Evolutionary conservation across 2,797 vertebrate genomes (phyloP), one percentile per base, ranked within the genome.

Genomic region (Tangara arthus): DNA sequence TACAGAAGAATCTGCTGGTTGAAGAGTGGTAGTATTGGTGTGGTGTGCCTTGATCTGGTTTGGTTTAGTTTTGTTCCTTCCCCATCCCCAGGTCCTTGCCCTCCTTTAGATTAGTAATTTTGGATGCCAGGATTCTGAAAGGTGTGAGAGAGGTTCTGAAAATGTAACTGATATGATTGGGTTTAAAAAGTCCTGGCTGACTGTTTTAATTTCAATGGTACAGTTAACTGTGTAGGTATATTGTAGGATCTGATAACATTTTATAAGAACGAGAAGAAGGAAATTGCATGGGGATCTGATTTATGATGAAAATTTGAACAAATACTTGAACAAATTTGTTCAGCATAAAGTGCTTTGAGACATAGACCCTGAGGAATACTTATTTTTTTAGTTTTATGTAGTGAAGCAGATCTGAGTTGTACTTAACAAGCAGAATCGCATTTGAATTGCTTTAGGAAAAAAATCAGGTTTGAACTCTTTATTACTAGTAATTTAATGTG

Each of bases 371-470:
- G 37, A 92, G 44, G 53, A 81, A 73, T 80, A 71, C 79, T 87
- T 95, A 22, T 49, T 81, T 82, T 88, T 83, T 91, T 27, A 56
- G 9, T 92, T 96, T 94, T 82, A 80, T 90, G 56, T 55, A 87
- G 52, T 41, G 52, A 94, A 94, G 26, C 9, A 83, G 41, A 92
- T 96, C 83, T 71, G 41, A 94, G 77, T 59, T 86, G 11, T 93
- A 78, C 22, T 89, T 96, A 93, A 88, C 23, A 96, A 86, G 55
- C 8, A 91, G 53, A 83, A 89, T 83, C 91, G 13, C n/a, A 87
- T 91, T 95, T 95, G 32, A 89, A 94, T 88, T 93, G 59, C 82
- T 95, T 94, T 47, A 70, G n/a, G 41, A 26, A 66, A 76, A 63
- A 91, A 76, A 37, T 56, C 42, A 44, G n/a, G 55, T 93, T 93